These are phyloP conservation scores for Schizopygopsis pylzovi DNA, from an alignment of 2,797 vertebrate species.

Conservation along the genomic window DNA sequence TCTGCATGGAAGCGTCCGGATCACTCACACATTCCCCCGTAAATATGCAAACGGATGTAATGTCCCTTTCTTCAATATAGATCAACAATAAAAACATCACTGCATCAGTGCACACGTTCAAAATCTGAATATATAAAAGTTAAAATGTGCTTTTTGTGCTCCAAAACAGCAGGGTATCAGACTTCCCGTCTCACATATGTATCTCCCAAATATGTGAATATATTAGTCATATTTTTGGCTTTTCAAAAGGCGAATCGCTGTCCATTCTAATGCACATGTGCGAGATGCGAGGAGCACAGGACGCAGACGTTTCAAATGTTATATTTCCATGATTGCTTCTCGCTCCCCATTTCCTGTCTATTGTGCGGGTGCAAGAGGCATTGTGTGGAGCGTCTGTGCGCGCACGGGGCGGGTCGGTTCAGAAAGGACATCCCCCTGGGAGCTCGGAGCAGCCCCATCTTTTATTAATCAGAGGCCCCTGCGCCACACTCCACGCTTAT, in stretches of 20 bases:
- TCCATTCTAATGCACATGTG: constrained; percentile 72
- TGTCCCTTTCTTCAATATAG: constrained; percentile 1
- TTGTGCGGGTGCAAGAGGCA: constrained; percentile 76
- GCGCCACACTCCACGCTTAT: constrained; percentile 82
- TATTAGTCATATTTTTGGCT: constrained; percentile 65
- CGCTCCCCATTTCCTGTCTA: constrained; percentile 82
- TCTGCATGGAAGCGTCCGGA: constrained; percentile 62
- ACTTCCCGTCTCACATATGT: constrained; percentile 65
- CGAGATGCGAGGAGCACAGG: constrained; percentile 66
- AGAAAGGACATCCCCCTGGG: constrained; percentile 78
- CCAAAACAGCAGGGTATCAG: constrained; percentile 66
- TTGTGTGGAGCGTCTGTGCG: constrained; percentile 72
- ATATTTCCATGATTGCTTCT: constrained; percentile 80
- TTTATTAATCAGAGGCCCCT: constrained; percentile 85
- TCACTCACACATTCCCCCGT: constrained; percentile 38
- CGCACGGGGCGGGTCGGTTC: constrained; percentile 69
- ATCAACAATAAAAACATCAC: constrained; percentile 28
- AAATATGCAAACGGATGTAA: constrained; percentile 37
- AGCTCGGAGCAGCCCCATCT: constrained; percentile 81
- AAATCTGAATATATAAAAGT: constrained; percentile 7
- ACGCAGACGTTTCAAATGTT: constrained; percentile 74
- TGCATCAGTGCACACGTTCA: constrained; percentile 27
- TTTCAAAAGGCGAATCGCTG: constrained; percentile 66
- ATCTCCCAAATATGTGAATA: constrained; percentile 71
- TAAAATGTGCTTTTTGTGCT: constrained; percentile 23